A percentile compares a stretch with the other conserved stretches of the same genome.
Conservation (phyloP, 2,797 vertebrate genomes). For the Coendou prehensilis region DNA sequence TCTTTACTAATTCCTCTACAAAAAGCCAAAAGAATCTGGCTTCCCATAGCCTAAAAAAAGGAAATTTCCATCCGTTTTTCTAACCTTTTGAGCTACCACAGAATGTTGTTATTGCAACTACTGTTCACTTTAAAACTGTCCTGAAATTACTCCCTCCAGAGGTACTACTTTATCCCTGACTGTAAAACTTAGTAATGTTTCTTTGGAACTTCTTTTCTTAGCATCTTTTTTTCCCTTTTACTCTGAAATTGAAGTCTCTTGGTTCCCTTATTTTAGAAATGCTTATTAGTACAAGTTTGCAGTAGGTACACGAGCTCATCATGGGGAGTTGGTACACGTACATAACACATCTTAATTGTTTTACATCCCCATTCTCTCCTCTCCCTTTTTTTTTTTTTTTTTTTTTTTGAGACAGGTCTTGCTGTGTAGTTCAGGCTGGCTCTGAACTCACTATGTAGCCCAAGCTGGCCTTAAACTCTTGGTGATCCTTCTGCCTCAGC, state of each 20-base stretch:
- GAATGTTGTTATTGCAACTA: neutral
- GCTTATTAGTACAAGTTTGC: neutral
- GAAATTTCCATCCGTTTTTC: neutral
- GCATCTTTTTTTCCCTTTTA: neutral
- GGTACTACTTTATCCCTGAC: neutral
- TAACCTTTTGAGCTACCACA: neutral
- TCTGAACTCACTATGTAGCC: too few species aligned
- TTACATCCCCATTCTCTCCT: neutral
- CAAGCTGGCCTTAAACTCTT: neutral
- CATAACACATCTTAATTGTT: neutral
- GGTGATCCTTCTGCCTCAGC: neutral
- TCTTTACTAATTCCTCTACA: neutral
- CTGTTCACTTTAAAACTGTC: neutral
- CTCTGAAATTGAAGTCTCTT: neutral
- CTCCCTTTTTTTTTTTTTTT: too few species aligned
- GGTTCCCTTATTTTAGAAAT: neutral
- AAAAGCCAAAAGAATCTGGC: neutral
- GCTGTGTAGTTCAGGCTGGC: neutral
- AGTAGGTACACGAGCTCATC: neutral
- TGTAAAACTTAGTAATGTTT: neutral
- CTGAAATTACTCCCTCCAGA: neutral
- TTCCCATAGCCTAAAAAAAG: neutral
- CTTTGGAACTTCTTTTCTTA: neutral
- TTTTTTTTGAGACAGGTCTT: neutral
- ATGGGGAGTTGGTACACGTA: neutral